Evolutionary conservation across 2,113 vertebrate species (phyloP).

Genomic region (Cyprinodon brontotheroides): DNA sequence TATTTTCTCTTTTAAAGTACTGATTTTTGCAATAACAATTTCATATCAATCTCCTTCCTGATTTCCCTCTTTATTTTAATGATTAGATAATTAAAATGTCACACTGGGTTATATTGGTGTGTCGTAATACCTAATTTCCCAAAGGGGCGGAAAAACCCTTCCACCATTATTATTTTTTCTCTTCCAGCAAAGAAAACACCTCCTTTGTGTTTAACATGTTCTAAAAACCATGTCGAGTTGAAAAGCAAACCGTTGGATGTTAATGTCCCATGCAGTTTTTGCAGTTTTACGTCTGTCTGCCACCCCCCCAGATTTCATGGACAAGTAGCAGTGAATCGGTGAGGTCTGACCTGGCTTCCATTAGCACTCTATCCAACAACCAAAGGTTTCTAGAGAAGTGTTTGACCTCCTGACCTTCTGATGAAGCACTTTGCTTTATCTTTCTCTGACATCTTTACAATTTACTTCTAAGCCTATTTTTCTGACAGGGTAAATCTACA

Average conservation of each 20-base stretch:
- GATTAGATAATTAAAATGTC: no score
- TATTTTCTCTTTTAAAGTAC: background rate
- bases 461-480: no score
- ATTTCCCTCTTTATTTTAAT: background rate
- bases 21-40: background rate
- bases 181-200: slow-evolving; percentile 32
- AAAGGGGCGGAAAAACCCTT: background rate
- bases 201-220: slow-evolving; percentile 21
- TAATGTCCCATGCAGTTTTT: slow-evolving; percentile 14
- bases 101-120: background rate
- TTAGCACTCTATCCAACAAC: slow-evolving; percentile 26
- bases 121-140: background rate
- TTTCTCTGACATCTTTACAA: no score
- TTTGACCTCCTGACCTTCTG: slow-evolving; percentile 14
- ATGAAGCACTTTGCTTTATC: background rate
- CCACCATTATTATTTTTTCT: slow-evolving; percentile 1
- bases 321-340: slow-evolving; percentile 34
- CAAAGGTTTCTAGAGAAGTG: slow-evolving; percentile 7
- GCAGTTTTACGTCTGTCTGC: slow-evolving; percentile 10
- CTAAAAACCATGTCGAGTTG: slow-evolving; percentile 25
- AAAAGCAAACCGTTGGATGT: slow-evolving; percentile 26
- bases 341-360: slow-evolving; percentile 25
- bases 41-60: background rate
- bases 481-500: no score
- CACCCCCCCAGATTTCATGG: slow-evolving; percentile 15